A percentile compares a stretch with the other conserved stretches of the same genome.
These are phyloP conservation scores for Saxicola maurus DNA, from an alignment of 2,797 vertebrate genomes.

Conservation along the genomic window DNA sequence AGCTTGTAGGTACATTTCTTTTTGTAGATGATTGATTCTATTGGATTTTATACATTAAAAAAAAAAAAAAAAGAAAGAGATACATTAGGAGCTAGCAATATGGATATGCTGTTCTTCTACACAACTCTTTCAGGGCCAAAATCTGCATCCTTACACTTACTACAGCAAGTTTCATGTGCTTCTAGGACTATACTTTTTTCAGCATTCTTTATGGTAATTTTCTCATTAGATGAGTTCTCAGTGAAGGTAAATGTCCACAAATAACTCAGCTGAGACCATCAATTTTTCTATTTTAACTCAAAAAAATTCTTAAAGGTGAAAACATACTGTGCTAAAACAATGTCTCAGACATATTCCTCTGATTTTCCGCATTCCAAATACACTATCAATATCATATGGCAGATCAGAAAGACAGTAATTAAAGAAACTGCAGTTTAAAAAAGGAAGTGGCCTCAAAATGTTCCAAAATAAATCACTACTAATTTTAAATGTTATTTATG, in stretches of 20 bases:
- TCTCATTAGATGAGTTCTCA: not conserved
- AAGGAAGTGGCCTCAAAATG: not conserved
- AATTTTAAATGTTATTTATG: constrained; percentile 47
- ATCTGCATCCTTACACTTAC: not conserved
- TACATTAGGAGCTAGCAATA: not conserved
- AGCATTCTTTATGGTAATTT: not conserved
- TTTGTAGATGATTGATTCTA: not conserved
- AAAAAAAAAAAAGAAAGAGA: not conserved
- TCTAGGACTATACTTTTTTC: not conserved
- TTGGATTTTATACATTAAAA: not conserved
- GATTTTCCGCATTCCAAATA: not conserved
- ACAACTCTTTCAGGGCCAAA: not conserved
- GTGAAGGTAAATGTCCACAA: not conserved
- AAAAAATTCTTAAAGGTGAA: not conserved
- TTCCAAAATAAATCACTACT: constrained; percentile 41
- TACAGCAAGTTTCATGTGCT: not conserved
- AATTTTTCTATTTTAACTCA: not conserved
- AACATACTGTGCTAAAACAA: not conserved
- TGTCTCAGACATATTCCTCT: not conserved
- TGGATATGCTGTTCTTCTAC: not conserved
- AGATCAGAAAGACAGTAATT: constrained; percentile 8
- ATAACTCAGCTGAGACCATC: not conserved
- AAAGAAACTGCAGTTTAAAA: not conserved
- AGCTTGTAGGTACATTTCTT: not conserved
- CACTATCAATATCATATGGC: constrained; percentile 9